Percentiles rank a stretch among this genome's conserved stretches.
Evolutionary conservation across 2,797 vertebrate genomes (phyloP).

Genomic region (Silurus lanzhouensis): DNA sequence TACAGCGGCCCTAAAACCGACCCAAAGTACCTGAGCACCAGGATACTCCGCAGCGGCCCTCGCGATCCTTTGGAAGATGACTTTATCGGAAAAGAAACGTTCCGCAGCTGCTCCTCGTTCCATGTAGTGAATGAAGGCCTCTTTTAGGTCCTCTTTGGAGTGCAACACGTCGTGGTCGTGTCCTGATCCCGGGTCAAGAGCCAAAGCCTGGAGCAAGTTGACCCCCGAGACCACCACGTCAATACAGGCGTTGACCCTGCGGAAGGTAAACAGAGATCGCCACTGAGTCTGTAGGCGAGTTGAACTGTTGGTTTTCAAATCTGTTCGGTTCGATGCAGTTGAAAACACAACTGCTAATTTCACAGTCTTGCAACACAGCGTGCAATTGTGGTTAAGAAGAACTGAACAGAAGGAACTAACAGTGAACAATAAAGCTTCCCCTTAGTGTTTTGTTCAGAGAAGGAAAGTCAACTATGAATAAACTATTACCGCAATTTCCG

Average conservation of each 20-base stretch:
- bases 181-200: conserved; percentile 77
- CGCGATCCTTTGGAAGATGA: conserved; percentile 82
- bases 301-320: too few relatives aligned
- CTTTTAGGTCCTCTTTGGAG: conserved; percentile 82
- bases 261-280: neutral
- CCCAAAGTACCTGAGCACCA: conserved; percentile 81
- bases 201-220: conserved; percentile 86
- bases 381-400: too few relatives aligned
- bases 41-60: conserved; percentile 83
- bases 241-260: conserved; percentile 92
- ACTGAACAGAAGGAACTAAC: neutral
- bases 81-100: conserved; percentile 87
- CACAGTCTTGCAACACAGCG: too few relatives aligned
- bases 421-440: too few relatives aligned
- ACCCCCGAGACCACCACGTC: conserved; percentile 94
- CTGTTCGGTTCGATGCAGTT: too few relatives aligned
- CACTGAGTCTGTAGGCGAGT: too few relatives aligned
- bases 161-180: conserved; percentile 81
- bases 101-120: conserved; percentile 88
- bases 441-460: neutral
- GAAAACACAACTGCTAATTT: too few relatives aligned
- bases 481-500: neutral
- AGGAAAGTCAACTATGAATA: neutral
- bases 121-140: conserved; percentile 91
- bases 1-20: neutral